A percentile compares a stretch with the other conserved stretches of the same genome.
phyloP scores from a whole-genome alignment of 2,888 invertebrate genomes.

The Synergus umbraculus region DNA sequence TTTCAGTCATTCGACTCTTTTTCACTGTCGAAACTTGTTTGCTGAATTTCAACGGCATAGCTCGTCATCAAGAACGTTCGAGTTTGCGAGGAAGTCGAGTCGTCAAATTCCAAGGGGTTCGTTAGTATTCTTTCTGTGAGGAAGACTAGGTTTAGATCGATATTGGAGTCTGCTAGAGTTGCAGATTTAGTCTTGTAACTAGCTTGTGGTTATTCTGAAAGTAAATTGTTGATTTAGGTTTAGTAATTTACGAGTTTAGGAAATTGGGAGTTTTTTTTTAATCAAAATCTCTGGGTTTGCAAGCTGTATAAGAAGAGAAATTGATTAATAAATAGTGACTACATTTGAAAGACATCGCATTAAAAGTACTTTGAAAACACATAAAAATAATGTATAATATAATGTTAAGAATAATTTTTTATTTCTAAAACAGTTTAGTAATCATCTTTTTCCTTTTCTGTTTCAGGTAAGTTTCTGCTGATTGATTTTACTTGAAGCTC shows the following conservation, averaged over 20 bases:
- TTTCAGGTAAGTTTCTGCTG: constrained; percentile 9
- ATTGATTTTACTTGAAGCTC: background rate
- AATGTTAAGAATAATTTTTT: no score
- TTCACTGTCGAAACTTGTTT: constrained; percentile 40
- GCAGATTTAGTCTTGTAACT: background rate
- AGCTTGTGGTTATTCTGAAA: background rate
- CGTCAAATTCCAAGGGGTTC: constrained; percentile 35
- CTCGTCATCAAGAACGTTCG: constrained; percentile 30
- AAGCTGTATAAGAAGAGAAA: no score
- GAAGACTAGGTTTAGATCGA: constrained; percentile 15
- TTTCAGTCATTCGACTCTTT: constrained; percentile 56
- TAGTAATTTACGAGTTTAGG: background rate
- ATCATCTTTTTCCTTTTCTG: background rate
- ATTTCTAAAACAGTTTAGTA: background rate
- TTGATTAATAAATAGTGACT: no score
- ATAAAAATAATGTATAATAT: no score
- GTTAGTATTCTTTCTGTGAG: constrained; percentile 30
- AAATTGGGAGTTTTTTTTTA: background rate
- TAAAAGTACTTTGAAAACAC: no score
- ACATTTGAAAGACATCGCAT: no score
- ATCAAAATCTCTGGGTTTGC: no score
- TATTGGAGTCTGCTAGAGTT: background rate
- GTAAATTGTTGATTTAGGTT: background rate
- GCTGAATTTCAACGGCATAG: constrained; percentile 20
- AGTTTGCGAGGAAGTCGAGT: constrained; percentile 20